Conservation (phyloP, 2,797 vertebrate species). For the Argya squamiceps region DNA sequence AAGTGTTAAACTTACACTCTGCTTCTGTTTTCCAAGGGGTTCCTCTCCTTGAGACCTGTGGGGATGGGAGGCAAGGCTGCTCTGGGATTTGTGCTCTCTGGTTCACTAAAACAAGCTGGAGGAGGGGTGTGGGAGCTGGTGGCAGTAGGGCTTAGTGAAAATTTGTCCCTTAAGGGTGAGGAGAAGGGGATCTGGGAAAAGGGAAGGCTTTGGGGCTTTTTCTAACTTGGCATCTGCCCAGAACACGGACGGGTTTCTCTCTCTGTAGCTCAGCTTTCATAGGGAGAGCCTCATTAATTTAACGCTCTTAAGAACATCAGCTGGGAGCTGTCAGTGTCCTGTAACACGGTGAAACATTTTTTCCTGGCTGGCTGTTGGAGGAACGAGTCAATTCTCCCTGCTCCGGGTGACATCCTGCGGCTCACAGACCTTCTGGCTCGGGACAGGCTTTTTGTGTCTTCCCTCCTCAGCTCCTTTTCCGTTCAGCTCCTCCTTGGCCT, state of each 20-base stretch:
- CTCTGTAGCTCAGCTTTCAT: slow-evolving; percentile 27
- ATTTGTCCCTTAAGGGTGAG: neutral
- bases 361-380: slow-evolving; percentile 76
- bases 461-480: slow-evolving; percentile 55
- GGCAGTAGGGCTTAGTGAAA: neutral
- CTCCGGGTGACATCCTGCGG: slow-evolving; percentile 65
- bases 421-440: slow-evolving; percentile 70
- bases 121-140: neutral
- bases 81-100: slow-evolving; percentile 20
- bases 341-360: slow-evolving; percentile 60
- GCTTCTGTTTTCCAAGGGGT: slow-evolving; percentile 56
- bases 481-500: slow-evolving; percentile 45
- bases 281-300: slow-evolving; percentile 11
- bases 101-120: neutral
- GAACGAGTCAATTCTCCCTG: slow-evolving; percentile 70
- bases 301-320: slow-evolving; percentile 38
- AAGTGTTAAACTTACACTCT: slow-evolving; percentile 33
- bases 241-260: slow-evolving; percentile 2
- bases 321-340: slow-evolving; percentile 57
- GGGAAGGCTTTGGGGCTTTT: slow-evolving; percentile 29
- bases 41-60: neutral
- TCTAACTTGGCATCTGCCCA: neutral
- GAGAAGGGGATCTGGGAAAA: neutral
- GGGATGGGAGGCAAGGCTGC: neutral
- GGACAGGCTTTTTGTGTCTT: slow-evolving; percentile 68